These are phyloP conservation scores for Aphelenchoides fujianensis DNA, from an alignment of 1,140 invertebrate species.

Conservation along the genomic window DNA sequence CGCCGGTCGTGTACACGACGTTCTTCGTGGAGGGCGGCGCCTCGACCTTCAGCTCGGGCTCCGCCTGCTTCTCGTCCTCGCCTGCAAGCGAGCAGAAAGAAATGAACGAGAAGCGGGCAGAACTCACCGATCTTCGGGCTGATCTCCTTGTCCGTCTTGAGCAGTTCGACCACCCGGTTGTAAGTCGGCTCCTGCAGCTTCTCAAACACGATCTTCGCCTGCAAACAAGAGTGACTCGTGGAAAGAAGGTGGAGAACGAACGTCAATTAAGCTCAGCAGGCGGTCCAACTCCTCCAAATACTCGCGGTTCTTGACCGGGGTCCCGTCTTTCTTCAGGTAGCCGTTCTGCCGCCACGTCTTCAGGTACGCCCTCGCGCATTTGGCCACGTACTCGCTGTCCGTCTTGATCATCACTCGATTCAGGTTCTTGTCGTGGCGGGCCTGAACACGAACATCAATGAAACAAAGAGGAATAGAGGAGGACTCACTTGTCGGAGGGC, in stretches of 20 bases:
- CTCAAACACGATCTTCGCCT: not conserved
- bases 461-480: not conserved
- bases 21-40: not conserved
- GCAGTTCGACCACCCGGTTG: conserved; percentile 16
- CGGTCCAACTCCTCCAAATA: conserved; percentile 17
- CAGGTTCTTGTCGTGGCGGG: conserved; percentile 26
- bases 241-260: conserved; percentile 6
- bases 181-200: not conserved
- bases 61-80: too few species aligned
- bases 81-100: too few species aligned
- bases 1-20: conserved; percentile 5
- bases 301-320: conserved; percentile 29
- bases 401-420: conserved; percentile 24
- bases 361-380: conserved; percentile 13
- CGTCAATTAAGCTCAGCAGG: conserved; percentile 14
- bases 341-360: conserved; percentile 21
- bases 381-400: conserved; percentile 17
- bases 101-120: too few species aligned
- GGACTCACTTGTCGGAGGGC: conserved; percentile 24
- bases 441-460: conserved; percentile 17
- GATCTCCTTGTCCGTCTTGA: conserved; percentile 13
- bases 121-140: not conserved
- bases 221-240: not conserved
- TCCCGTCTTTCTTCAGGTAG: conserved; percentile 23
- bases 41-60: not conserved